Evolutionary conservation across 2,113 vertebrate species (phyloP), one percentile per base, ranked within the genome.

Genomic region (Scartelaos histophorus): DNA sequence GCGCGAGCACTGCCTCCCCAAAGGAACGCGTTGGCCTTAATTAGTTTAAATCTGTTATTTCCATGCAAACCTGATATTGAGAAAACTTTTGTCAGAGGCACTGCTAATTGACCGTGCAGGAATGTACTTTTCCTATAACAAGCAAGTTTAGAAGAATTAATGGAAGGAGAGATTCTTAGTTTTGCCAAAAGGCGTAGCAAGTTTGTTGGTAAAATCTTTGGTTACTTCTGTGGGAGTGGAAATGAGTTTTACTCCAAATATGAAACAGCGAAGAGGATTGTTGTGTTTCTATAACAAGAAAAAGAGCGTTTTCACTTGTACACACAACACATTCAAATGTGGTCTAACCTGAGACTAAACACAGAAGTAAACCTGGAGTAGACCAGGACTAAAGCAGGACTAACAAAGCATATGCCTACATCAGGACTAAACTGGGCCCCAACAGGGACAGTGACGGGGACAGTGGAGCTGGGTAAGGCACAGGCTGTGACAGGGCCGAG

Each of bases 31-130:
- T 61, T 64, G 29, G 61, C 61, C 61, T 38, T 64, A 64, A 38
- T 64, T 64, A n/a, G 29, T 64, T 64, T 35, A 64, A 61, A 34
- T 29, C 58, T 34, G 25, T 29, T 13, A 25, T 61, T 61, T 61
- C 17, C 19, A 38, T n/a, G 38, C 29, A 64, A 64, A 64, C 29
- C 12, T 25, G 56, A 58, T 58, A 58, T 34, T 34, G 58, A 61
- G 58, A 61, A 34, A 61, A 34, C 15, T 34, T 61, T 16, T 16
- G 24, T 17, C 56, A 58, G 58, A 61, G 13, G 15, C 58, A 19
- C 15, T 61, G 24, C 24, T 17, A 19, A 56, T 21, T 21, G 9
- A 34, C 58, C 15, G 9, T 29, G 15, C 25, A 7, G 13, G 56
- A 58, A 61, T 34, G 58, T 17, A 34, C 56, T 24, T 25, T 22